Percentiles rank a stretch among this genome's conserved stretches.
Evolutionary conservation across 2,888 invertebrate species (phyloP).

Genomic region (Bugula neritina): DNA sequence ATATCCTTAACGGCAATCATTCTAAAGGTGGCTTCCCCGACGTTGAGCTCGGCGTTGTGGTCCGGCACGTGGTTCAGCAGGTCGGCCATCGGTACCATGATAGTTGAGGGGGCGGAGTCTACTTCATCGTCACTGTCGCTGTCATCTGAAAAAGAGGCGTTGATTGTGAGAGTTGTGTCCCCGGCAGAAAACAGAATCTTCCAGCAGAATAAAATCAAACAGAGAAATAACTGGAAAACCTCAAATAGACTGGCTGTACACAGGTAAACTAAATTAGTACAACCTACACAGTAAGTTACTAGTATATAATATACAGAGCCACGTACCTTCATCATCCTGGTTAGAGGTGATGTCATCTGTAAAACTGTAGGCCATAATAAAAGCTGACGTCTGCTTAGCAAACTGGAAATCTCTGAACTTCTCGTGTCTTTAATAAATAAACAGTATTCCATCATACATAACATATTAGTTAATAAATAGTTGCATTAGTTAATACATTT

Average conservation of each 20-base stretch:
- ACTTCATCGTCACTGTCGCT: constrained; percentile 34
- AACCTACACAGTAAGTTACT: too few species aligned
- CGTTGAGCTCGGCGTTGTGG: constrained; percentile 50
- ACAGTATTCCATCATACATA: too few species aligned
- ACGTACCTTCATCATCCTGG: background rate
- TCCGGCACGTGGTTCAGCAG: constrained; percentile 51
- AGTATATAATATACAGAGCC: background rate
- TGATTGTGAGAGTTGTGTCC: too few species aligned
- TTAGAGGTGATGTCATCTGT: constrained; percentile 41
- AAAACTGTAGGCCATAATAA: constrained; percentile 54
- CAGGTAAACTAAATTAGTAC: too few species aligned
- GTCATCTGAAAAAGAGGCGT: too few species aligned
- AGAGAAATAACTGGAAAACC: too few species aligned
- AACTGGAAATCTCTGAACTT: constrained; percentile 38
- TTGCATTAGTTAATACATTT: too few species aligned
- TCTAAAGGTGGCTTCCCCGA: constrained; percentile 43
- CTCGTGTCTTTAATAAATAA: constrained; percentile 27
- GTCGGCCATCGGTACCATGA: constrained; percentile 54
- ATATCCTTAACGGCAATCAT: constrained; percentile 46
- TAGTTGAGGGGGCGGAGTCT: constrained; percentile 36
- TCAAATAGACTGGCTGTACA: too few species aligned
- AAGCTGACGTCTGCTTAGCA: constrained; percentile 52
- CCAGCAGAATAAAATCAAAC: too few species aligned
- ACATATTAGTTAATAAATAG: too few species aligned
- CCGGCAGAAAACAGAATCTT: too few species aligned